Percentiles rank a stretch among this genome's conserved stretches.
phyloP scores from a whole-genome alignment of 2,113 vertebrate genomes.

The Nothoprocta perdicaria region DNA sequence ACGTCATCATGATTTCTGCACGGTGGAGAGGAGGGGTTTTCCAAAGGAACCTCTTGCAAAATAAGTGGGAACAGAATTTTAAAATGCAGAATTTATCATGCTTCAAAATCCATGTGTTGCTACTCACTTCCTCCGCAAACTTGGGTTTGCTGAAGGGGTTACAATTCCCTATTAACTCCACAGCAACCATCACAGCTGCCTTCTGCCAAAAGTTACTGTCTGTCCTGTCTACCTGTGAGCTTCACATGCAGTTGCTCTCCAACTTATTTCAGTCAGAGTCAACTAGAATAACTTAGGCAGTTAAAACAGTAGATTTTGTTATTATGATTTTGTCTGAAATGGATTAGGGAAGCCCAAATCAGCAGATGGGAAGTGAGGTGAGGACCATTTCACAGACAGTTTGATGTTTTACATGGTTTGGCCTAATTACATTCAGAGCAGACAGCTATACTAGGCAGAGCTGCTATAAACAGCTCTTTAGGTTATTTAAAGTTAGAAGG shows the following conservation, averaged over 20 bases:
- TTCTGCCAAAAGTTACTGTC: not conserved
- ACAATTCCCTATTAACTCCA: not conserved
- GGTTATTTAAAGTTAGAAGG: not conserved
- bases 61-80: conserved; percentile 7
- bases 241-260: not conserved
- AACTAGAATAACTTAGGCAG: not conserved
- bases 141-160: not conserved
- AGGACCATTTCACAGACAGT: not conserved
- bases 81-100: not conserved
- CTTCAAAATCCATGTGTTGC: conserved; percentile 8
- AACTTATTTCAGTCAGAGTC: not conserved
- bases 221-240: not conserved
- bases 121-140: not conserved
- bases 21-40: not conserved
- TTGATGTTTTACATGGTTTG: not conserved
- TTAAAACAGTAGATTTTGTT: conserved; percentile 15
- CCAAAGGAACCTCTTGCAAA: conserved; percentile 46
- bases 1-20: not conserved
- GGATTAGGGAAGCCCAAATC: conserved; percentile 4
- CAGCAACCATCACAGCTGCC: rapidly evolving
- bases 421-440: conserved; percentile 8
- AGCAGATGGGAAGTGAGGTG: conserved; percentile 8
- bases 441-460: not conserved
- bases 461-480: not conserved
- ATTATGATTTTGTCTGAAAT: not conserved